These are phyloP conservation scores for Pseudochromis fuscus DNA, from an alignment of 2,797 vertebrate genomes.

Conservation along the genomic window DNA sequence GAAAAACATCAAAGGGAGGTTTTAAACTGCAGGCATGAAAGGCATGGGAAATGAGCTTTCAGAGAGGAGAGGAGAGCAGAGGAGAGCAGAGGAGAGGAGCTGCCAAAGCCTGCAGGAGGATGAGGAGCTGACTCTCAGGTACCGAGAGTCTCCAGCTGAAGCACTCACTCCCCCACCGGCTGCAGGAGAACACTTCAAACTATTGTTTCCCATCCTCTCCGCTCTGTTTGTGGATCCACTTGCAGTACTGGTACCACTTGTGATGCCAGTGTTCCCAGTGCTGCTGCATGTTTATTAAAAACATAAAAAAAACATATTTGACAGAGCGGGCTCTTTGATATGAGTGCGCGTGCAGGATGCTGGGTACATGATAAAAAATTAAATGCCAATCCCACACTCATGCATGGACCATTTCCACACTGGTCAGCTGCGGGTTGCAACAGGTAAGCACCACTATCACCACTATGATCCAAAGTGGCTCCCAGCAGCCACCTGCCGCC, in stretches of 20 bases:
- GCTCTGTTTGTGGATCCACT: conserved; percentile 1
- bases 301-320: too few species aligned
- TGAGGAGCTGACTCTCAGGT: conserved; percentile 65
- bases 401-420: background rate
- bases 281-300: too few species aligned
- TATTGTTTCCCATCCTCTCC: conserved; percentile 4
- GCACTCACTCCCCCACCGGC: conserved; percentile 33
- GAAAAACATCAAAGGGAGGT: conserved; percentile 83
- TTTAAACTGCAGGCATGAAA: conserved; percentile 78
- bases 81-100: too few species aligned
- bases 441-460: conserved; percentile 40
- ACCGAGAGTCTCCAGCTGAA: conserved; percentile 34
- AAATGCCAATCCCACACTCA: too few species aligned
- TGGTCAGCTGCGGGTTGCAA: conserved; percentile 36
- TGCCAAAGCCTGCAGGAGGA: conserved; percentile 60
- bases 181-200: conserved; percentile 29
- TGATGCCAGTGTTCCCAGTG: background rate
- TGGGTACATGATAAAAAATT: too few species aligned
- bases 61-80: conserved; percentile 59
- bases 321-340: background rate
- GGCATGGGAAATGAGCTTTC: conserved; percentile 78
- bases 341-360: background rate
- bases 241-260: background rate
- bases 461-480: too few species aligned
- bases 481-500: background rate